Evolutionary conservation across 2,113 vertebrate species (phyloP), one percentile per base, ranked within the genome.

Genomic region (Ailurus styani): DNA sequence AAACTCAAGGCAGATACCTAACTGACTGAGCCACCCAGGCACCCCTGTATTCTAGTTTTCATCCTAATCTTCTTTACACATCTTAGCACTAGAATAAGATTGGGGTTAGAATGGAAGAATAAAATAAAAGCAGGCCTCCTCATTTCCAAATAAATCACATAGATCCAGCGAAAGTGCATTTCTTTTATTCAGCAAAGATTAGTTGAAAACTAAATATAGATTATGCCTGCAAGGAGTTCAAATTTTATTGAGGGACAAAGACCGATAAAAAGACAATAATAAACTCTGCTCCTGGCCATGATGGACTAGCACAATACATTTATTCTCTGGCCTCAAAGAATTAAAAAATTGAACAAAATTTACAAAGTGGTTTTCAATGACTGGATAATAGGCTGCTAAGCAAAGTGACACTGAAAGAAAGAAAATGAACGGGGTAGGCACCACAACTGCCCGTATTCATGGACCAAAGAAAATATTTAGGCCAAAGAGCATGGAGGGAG

Each of bases 101-200:
- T 57, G 12, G 2, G n/a, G n/a, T 79, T 31, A 70, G 62, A 94
- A 81, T 5, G 50, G 10, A 31, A 89, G 2, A 91, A 77, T 91
- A 79, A 96, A 64, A 70, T 90, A 72, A 92, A 96, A 94, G 23
- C 15, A 81, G 23, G 0, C 3, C 18, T 60, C 89, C 45, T 57
- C 0, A 93, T 60, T 88, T 96, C 8, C 52, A 91, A 91, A 88
- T 66, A 62, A 95, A 83, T 68, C 18, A 86, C 18, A 52, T 17
- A 4, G 6, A 50, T 85, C 6, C 42, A 66, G 25, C 50, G 13
- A 84, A 86, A 73, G 73, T 45, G 0, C 8, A 54, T 42, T 85
- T 11, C 11, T 78, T 96, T 90, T 82, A 93, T 85, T 87, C 6
- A 94, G 84, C 34, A n/a, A 64, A 85, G 3, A 73, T 84, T 52